Evolutionary conservation across 1,140 invertebrate species (phyloP).

Genomic region (Cylas formicarius): DNA sequence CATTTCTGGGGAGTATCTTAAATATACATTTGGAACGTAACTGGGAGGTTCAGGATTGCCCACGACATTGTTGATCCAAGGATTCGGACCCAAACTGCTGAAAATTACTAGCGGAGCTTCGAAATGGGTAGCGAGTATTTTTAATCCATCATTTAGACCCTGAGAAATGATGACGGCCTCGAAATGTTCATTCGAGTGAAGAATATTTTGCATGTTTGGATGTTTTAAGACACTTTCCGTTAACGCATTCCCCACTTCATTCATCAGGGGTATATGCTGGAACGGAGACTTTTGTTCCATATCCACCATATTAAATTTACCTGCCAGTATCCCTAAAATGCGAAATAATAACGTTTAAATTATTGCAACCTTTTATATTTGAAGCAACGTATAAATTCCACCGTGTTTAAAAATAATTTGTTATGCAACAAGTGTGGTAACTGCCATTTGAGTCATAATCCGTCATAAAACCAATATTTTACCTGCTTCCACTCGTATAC

Average conservation of each 20-base stretch:
- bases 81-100: conserved; percentile 32
- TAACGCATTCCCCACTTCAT: neutral
- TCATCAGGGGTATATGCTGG: neutral
- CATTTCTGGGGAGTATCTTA: conserved; percentile 40
- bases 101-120: conserved; percentile 53
- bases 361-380: no score
- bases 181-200: conserved; percentile 43
- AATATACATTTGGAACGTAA: conserved; percentile 35
- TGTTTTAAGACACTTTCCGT: neutral
- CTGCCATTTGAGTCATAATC: no score
- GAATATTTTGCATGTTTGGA: conserved; percentile 9
- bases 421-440: no score
- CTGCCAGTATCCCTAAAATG: no score
- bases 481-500: no score
- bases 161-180: conserved; percentile 59
- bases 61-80: conserved; percentile 28
- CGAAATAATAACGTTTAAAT: no score
- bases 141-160: conserved; percentile 60
- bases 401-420: no score
- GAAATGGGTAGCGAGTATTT: conserved; percentile 54
- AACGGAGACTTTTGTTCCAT: neutral
- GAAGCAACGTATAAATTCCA: no score
- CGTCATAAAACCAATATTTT: no score
- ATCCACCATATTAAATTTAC: no score
- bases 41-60: conserved; percentile 39